Evolutionary conservation across 2,113 vertebrate species (phyloP).

Genomic region (Sarotherodon lohbergeri): DNA sequence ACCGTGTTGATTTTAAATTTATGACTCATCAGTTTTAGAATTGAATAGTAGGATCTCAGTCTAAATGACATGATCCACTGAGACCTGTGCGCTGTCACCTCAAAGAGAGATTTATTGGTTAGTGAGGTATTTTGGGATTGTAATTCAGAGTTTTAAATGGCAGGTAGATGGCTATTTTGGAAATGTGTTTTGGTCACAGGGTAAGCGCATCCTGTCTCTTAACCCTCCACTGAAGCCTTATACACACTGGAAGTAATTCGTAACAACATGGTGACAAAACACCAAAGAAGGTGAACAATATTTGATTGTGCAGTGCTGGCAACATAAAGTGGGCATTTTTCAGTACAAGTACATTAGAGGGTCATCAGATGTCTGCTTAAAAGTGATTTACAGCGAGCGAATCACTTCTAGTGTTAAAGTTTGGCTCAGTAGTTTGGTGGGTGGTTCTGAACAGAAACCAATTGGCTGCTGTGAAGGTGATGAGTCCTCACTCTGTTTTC

Average conservation of each 20-base stretch:
- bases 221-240: neutral
- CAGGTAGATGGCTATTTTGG: fast-evolving
- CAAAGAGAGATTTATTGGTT: neutral
- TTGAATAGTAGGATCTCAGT: neutral
- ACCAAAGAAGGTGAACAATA: neutral
- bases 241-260: neutral
- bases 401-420: neutral
- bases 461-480: neutral
- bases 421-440: neutral
- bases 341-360: too few species aligned
- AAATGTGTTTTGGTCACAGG: neutral
- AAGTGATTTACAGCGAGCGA: too few species aligned
- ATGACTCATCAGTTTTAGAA: too few species aligned
- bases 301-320: neutral
- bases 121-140: neutral
- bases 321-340: too few species aligned
- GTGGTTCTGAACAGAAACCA: neutral
- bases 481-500: neutral
- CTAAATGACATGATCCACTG: neutral
- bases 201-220: neutral
- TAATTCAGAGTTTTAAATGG: fast-evolving
- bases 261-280: neutral
- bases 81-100: neutral
- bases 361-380: too few species aligned
- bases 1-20: too few species aligned